A percentile compares a stretch with the other conserved stretches of the same genome.
phyloP scores from a whole-genome alignment of 1,140 invertebrate genomes.

The Lepidurus couesii region DNA sequence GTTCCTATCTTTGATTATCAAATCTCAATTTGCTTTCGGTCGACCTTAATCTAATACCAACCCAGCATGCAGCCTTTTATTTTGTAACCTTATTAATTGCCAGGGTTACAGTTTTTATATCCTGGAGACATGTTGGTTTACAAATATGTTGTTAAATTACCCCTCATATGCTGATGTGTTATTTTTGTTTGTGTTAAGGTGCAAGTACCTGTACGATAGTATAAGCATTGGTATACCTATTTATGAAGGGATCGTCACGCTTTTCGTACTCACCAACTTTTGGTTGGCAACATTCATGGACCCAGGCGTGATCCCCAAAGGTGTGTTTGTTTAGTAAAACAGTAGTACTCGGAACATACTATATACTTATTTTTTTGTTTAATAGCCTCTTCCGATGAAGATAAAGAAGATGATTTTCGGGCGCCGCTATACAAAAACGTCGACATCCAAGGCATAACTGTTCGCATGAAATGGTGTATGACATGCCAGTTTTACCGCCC shows the following conservation, averaged over 20 bases:
- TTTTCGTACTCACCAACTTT: slow-evolving; percentile 97
- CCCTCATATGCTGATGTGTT: slow-evolving; percentile 25
- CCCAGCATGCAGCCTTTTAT: too few species aligned
- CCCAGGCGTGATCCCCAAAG: slow-evolving; percentile 97
- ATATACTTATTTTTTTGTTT: slow-evolving; percentile 31
- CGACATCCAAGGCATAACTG: slow-evolving; percentile 95
- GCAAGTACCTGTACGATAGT: slow-evolving; percentile 68
- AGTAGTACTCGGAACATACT: slow-evolving; percentile 32
- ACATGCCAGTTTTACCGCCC: slow-evolving; percentile 99
- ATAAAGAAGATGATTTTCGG: slow-evolving; percentile 92
- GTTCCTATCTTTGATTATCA: too few species aligned
- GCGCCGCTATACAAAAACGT: slow-evolving; percentile 97
- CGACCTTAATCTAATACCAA: too few species aligned
- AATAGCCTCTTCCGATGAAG: slow-evolving; percentile 89
- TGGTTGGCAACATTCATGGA: slow-evolving; percentile 98
- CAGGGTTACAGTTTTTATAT: slow-evolving; percentile 31
- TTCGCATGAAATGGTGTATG: slow-evolving; percentile 99
- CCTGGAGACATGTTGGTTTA: slow-evolving; percentile 36
- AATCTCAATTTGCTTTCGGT: too few species aligned
- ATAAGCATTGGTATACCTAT: slow-evolving; percentile 82
- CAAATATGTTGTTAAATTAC: slow-evolving; percentile 27
- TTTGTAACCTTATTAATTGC: too few species aligned
- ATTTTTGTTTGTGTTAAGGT: slow-evolving; percentile 58
- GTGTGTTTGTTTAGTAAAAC: slow-evolving; percentile 51
- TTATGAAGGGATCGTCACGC: slow-evolving; percentile 86